Evolutionary conservation across 2,113 vertebrate species (phyloP), one percentile per base, ranked within the genome.

Genomic region (Charina bottae): DNA sequence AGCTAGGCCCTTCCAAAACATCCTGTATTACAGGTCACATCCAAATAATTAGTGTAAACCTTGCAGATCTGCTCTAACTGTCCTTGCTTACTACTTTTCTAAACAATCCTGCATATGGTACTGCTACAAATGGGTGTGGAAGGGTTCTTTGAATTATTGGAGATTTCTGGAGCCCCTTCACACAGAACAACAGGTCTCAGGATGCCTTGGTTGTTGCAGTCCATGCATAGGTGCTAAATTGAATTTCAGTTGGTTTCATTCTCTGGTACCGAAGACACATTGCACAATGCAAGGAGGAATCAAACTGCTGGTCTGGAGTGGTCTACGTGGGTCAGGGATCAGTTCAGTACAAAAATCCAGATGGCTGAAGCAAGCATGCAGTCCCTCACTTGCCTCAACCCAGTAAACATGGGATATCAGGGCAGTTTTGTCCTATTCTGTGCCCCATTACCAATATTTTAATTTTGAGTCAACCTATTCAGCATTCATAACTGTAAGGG

Each of bases 401-500:
- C 21, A 13, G 9, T 62, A 33, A 53, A 10, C 26, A 33, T 58
- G 28, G n/a, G 72, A 56, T 88, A 62, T 62, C 42, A 37, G 91
- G 46, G 28, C 13, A 62, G 59, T 21, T 1, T 33, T 15, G 2
- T 56, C 5, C 11, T 90, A 21, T 59, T 42, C 55, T 12, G 17
- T 53, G 58, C 0, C 10, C n/a, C 42, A 1, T 78, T 78, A 26
- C 9, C 8, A 42, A 21, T 19, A 60, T 64, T 37, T 84, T 54
- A 84, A 21, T 17, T 54, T 58, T 72, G 28, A 15, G 13, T 59
- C 68, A 11, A 37, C n/a, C 23, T 53, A 37, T 62, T 62, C 17
- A 89, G 54, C 19, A 78, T 55, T 94, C 94, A 89, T 92, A 91
- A 42, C 94, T 95, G 62, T 4, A 42, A 95, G 97, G 95, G 95